Evolutionary conservation across 2,888 invertebrate genomes (phyloP), one percentile per base, ranked within the genome.

Genomic region (Scaeva pyrastri): DNA sequence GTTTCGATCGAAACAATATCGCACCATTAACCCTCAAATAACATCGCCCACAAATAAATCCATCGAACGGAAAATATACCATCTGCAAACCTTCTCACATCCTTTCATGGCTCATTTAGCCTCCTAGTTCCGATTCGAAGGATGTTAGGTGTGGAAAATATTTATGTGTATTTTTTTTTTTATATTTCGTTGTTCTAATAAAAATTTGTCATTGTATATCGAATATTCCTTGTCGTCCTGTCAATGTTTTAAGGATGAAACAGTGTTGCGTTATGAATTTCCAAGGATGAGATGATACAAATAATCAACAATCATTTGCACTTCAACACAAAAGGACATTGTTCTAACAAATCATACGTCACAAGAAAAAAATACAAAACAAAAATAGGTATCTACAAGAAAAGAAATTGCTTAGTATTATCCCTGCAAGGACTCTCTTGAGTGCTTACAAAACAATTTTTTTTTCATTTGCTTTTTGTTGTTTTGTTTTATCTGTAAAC

Each of bases 231-330:
- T 60, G n/a, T 58, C 36, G n/a, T 39, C 60, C 48, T 62, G 72
- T 56, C 72, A 39, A 58, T 58, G 56, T 76, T 56, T 16, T 48
- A 23, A 66, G 55, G 45, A 26, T 8, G 21, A 80, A 68, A 76
- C 85, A 85, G 85, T 52, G 68, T 81, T 68, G 72, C 66, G 72
- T 76, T 85, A 85, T 85, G 76, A 76, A 75, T 80, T 73, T 39
- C 72, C 39, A 60, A 70, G 58, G 19, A 58, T n/a, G n/a, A 74
- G 19, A 75, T 41, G 50, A 58, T 39, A 86, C 23, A 68, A 73
- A 62, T 75, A 77, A 81, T 81, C 85, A 86, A 62, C 76, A 86
- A 74, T 82, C 82, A 86, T 86, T 82, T 68, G 77, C 81, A 74
- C 77, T 82, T 60, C 36, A 73, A 81, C 62, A 45, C 50, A 68